These are phyloP conservation scores for Blera fallax DNA, from an alignment of 2,888 invertebrate genomes.

Conservation along the genomic window DNA sequence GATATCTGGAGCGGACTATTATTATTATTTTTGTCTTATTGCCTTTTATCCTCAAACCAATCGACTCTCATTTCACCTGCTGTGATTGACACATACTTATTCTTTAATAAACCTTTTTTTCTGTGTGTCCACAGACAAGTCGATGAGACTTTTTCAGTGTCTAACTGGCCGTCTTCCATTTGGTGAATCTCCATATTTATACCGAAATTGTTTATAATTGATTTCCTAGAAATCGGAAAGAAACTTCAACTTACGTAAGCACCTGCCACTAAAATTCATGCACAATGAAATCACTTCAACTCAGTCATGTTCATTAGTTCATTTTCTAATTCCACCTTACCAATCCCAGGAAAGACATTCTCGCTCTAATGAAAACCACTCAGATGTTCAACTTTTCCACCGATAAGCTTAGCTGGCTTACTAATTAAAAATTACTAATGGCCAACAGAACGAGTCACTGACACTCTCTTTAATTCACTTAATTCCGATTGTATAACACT, in stretches of 20 bases:
- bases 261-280: not conserved
- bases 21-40: no score
- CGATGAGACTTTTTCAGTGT: not conserved
- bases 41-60: no score
- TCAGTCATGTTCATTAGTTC: not conserved
- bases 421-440: not conserved
- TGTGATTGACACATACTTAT: no score
- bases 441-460: not conserved
- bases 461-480: not conserved
- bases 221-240: not conserved
- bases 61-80: no score
- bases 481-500: not conserved
- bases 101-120: no score
- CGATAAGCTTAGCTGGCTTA: not conserved
- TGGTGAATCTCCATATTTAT: not conserved
- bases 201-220: not conserved
- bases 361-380: not conserved
- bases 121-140: not conserved
- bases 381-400: not conserved
- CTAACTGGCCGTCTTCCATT: not conserved
- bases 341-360: not conserved
- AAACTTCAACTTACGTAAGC: not conserved
- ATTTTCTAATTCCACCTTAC: not conserved
- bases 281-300: not conserved
- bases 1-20: no score